Conservation (phyloP, 2,888 invertebrate species). For the Flexamia atlantica region DNA sequence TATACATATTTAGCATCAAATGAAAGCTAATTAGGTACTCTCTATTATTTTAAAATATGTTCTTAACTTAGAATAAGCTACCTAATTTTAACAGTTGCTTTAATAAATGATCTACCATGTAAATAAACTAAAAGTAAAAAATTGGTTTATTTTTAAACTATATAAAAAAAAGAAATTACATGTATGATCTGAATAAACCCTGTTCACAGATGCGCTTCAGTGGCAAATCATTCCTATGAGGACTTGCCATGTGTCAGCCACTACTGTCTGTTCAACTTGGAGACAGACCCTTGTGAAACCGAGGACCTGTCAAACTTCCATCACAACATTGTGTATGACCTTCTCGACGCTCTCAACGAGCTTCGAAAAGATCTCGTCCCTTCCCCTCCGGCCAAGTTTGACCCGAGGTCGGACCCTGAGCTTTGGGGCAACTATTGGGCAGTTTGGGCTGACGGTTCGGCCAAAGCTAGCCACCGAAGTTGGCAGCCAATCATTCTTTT, state of each 20-base stretch:
- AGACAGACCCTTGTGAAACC: conserved; percentile 87
- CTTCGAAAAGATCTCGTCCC: conserved; percentile 14
- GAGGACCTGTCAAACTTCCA: conserved; percentile 77
- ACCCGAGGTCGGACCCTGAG: conserved; percentile 52
- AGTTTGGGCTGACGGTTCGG: conserved; percentile 58
- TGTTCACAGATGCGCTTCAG: background rate
- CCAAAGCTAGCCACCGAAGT: background rate
- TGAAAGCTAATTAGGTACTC: too few relatives aligned
- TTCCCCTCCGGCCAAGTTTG: background rate
- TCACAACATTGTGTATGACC: conserved; percentile 75
- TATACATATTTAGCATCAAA: too few relatives aligned
- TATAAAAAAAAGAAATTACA: too few relatives aligned
- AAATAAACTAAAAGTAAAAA: too few relatives aligned
- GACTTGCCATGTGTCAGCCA: conserved; percentile 7
- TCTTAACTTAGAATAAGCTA: too few relatives aligned
- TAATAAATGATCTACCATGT: too few relatives aligned
- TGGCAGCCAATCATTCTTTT: background rate
- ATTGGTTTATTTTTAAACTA: too few relatives aligned
- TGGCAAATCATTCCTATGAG: background rate
- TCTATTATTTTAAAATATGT: too few relatives aligned
- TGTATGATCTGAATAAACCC: too few relatives aligned
- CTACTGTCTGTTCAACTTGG: conserved; percentile 84
- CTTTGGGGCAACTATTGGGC: conserved; percentile 63
- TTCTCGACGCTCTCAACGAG: background rate
- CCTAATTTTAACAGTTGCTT: too few relatives aligned